Evolutionary conservation across 2,888 invertebrate genomes (phyloP).

Genomic region (Myopa testacea): DNA sequence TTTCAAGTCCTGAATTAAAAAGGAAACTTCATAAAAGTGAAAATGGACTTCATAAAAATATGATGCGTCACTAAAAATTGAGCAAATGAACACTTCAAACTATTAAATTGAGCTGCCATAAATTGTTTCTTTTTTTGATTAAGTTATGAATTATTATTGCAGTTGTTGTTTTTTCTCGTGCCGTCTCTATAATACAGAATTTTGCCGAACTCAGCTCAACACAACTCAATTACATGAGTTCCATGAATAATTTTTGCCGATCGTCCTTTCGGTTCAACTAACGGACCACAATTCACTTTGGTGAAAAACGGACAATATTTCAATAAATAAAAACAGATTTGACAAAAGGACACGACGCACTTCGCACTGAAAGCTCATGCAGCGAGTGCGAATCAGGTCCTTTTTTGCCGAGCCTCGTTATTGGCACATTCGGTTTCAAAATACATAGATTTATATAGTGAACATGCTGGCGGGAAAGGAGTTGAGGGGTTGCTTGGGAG

Average conservation of each 20-base stretch:
- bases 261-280: background rate
- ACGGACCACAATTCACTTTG: conserved; percentile 7
- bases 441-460: conserved; percentile 8
- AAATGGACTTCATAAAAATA: background rate
- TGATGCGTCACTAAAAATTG: background rate
- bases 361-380: background rate
- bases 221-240: conserved; percentile 10
- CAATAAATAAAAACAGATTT: conserved; percentile 5
- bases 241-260: conserved; percentile 13
- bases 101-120: background rate
- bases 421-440: background rate
- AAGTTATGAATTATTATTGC: background rate
- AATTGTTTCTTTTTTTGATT: background rate
- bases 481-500: background rate
- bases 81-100: background rate
- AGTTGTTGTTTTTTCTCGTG: background rate
- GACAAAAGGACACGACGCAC: background rate
- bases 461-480: background rate
- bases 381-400: background rate
- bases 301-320: background rate
- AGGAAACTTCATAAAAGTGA: too few relatives aligned
- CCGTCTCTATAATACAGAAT: background rate
- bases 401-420: background rate
- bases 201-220: background rate
- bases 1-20: too few relatives aligned